Base-by-base conservation (phyloP, 2,888 invertebrate species). In the Ceraclea dissimilis region DNA sequence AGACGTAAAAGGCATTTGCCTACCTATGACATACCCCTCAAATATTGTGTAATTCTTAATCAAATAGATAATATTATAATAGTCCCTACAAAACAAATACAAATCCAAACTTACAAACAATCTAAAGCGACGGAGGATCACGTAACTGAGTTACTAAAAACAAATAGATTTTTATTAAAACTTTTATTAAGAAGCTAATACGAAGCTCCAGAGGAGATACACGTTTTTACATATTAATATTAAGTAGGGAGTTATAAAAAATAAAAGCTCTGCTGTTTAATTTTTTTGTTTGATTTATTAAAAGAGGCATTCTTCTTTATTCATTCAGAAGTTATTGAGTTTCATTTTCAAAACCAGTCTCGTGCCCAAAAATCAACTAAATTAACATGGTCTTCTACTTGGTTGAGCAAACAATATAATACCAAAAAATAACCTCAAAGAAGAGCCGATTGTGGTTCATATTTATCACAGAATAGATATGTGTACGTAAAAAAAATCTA, bases 291-390 rank as follows among this genome's bases (percentile, higher is more conserved):
- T 26, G 26, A 39, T 39, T n/a, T 39, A 39, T 39, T 39, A n/a
- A 39, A 39, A 39, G 39, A 16, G 16, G 13, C 39, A 16, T 39
- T 13, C n/a, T 4, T 39, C 13, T 13, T 4, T 39, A n/a, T 39
- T 13, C n/a, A 46, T 49, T 49, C 49, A 26, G 49, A 19, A 49
- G 49, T 49, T 26, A 49, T 49, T 26, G n/a, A 49, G 49, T 49
- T 49, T 49, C 49, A 26, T n/a, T 49, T 49, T 49, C 49, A 49
- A 49, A 46, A 22, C 26, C 49, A 17, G 47, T 47, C 47, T 47
- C 47, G 47, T 47, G 47, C 47, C 47, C 13, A 39, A 26, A 26
- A 26, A 26, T 26, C 4, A 26, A 26, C 26, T 26, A 10, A 10
- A 10, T n/a, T 39, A 39, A 39, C 39, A 39, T 39, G 39, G 8